These are phyloP conservation scores for Drosophila cracens DNA, from an alignment of 2,888 invertebrate genomes.

Conservation along the genomic window DNA sequence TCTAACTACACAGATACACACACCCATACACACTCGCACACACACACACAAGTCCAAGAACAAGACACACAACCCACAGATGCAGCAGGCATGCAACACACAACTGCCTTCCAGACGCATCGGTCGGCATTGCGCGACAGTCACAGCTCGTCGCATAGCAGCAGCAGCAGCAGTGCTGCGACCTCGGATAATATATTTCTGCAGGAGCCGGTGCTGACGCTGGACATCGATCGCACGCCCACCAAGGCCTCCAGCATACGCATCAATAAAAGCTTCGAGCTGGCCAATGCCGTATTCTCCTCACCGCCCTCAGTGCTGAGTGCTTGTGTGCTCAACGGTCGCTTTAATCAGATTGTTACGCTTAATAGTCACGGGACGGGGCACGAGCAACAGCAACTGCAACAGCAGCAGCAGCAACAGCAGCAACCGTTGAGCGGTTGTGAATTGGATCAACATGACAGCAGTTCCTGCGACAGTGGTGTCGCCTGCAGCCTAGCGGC, in stretches of 20 bases:
- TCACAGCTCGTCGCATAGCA: constrained; percentile 75
- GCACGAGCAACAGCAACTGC: constrained; percentile 22
- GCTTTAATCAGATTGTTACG: constrained; percentile 83
- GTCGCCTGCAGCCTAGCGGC: constrained; percentile 77
- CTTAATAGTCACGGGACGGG: constrained; percentile 69
- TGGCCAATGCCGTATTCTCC: constrained; percentile 81
- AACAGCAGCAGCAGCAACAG: constrained; percentile 15
- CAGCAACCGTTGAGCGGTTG: constrained; percentile 53
- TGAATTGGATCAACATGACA: constrained; percentile 82
- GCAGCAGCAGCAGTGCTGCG: constrained; percentile 70
- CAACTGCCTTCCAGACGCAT: constrained; percentile 61
- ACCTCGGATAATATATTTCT: constrained; percentile 84
- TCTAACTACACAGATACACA: constrained; percentile 28
- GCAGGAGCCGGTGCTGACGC: constrained; percentile 84
- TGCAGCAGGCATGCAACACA: constrained; percentile 12
- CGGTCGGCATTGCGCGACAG: constrained; percentile 75
- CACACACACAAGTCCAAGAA: constrained; percentile 12
- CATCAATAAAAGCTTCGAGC: constrained; percentile 83
- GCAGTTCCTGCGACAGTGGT: constrained; percentile 85
- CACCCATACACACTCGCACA: constrained; percentile 3
- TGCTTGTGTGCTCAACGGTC: constrained; percentile 80
- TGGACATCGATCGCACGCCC: constrained; percentile 84
- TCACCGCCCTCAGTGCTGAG: constrained; percentile 77
- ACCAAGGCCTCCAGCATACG: constrained; percentile 84
- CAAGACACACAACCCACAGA: constrained; percentile 20